Evolutionary conservation across 2,797 vertebrate species (phyloP).

Genomic region (Cyclura pinguis): DNA sequence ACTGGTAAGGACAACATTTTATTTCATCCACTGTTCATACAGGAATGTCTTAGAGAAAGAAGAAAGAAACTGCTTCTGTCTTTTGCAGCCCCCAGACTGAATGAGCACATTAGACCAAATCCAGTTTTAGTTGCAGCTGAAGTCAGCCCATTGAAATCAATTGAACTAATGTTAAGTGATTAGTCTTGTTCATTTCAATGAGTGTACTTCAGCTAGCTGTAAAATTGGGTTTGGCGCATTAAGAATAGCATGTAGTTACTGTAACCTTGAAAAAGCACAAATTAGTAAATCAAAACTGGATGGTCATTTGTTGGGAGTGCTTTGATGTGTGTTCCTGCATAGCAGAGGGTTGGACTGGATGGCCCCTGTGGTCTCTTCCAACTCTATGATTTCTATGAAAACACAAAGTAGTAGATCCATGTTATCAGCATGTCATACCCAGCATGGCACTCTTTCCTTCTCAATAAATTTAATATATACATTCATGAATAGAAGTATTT

Average conservation of each 20-base stretch:
- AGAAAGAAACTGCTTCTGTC: constrained; percentile 48
- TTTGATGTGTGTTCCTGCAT: too few relatives aligned
- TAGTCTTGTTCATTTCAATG: too few relatives aligned
- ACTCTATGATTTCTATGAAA: too few relatives aligned
- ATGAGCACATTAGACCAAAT: constrained; percentile 46
- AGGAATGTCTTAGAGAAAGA: constrained; percentile 47
- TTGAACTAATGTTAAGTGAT: too few relatives aligned
- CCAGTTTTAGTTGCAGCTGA: too few relatives aligned
- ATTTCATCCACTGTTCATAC: constrained; percentile 54
- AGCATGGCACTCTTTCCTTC: neutral
- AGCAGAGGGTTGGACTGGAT: too few relatives aligned
- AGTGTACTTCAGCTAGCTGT: too few relatives aligned
- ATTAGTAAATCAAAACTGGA: constrained; percentile 30
- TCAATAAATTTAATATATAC: constrained; percentile 4
- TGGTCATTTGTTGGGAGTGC: too few relatives aligned
- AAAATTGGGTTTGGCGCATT: neutral
- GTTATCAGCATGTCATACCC: constrained; percentile 55
- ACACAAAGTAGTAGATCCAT: constrained; percentile 51
- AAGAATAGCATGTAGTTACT: constrained; percentile 24
- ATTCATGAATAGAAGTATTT: constrained; percentile 23
- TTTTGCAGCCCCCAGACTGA: constrained; percentile 33
- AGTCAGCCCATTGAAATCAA: too few relatives aligned
- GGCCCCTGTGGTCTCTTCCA: too few relatives aligned
- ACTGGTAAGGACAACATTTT: constrained; percentile 87
- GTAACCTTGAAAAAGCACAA: constrained; percentile 42